Conservation (phyloP, 2,113 vertebrate genomes). For the Calypte anna region DNA sequence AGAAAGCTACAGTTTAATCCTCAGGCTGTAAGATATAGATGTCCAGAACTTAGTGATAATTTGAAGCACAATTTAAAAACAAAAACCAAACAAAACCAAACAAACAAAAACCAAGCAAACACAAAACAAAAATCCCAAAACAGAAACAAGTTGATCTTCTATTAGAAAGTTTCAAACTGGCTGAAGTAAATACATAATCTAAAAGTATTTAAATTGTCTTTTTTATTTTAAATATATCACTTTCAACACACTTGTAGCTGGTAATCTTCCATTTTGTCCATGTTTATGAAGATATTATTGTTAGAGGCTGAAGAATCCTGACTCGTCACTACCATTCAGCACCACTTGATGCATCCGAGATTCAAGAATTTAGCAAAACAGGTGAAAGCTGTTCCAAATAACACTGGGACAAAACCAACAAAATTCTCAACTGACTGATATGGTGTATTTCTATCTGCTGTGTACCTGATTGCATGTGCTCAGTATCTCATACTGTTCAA, state of each 20-base stretch:
- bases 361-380: neutral
- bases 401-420: neutral
- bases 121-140: neutral
- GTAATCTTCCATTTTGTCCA: neutral
- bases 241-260: neutral
- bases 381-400: neutral
- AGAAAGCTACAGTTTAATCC: neutral
- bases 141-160: neutral
- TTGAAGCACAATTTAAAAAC: neutral
- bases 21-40: neutral
- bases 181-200: neutral
- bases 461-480: neutral
- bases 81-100: neutral
- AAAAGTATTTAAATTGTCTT: neutral
- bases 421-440: fast-evolving
- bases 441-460: neutral
- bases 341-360: neutral
- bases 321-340: neutral
- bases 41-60: neutral
- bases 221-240: neutral
- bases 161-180: neutral
- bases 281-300: neutral
- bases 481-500: neutral
- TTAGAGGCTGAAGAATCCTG: neutral
- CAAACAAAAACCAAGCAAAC: neutral